Evolutionary conservation across 2,888 invertebrate species (phyloP), one percentile per base, ranked within the genome.

Genomic region (Chrysotoxum bicinctum): DNA sequence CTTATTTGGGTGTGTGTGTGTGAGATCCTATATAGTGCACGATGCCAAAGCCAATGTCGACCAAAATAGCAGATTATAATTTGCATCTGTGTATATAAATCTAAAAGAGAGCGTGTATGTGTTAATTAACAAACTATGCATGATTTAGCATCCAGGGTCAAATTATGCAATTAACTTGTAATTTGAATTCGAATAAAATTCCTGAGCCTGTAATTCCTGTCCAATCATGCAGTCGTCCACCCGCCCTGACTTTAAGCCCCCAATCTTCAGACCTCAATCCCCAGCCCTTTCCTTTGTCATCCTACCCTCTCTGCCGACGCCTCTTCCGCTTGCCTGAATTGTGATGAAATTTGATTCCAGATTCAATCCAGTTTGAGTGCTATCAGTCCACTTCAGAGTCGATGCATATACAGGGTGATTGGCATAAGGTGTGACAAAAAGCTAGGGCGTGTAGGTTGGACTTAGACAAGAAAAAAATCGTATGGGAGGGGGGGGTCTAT

Each of bases 61-160:
- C 30, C 21, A 37, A 54, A 30, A 32, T n/a, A 10, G 26, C 16
- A 54, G 30, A 73, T 62, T 56, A 52, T 43, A 64, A 19, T 19
- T 48, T 45, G 21, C 48, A 64, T 64, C 64, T 50, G 40, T n/a
- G 48, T 19, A 9, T 30, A 9, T 35, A 12, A 35, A 45, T 50
- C 21, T 50, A 19, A 45, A 4, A n/a, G 3, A 16, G 43, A 8
- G 40, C 43, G n/a, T 78, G 68, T 60, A 32, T 72, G 84, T 85
- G 76, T 85, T 85, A 85, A 85, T 85, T 85, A 85, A 85, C 84
- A 84, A 80, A 85, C 72, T 85, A 80, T 80, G 84, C 79, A 80
- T 85, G 84, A 85, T 85, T 79, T 85, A 80, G 75, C 80, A 85
- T 43, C 66, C 66, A 72, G 70, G 75, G 75, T 80, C 76, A 80